Base-by-base conservation (phyloP, 2,888 invertebrate genomes). In the Lissonota sp. region DNA sequence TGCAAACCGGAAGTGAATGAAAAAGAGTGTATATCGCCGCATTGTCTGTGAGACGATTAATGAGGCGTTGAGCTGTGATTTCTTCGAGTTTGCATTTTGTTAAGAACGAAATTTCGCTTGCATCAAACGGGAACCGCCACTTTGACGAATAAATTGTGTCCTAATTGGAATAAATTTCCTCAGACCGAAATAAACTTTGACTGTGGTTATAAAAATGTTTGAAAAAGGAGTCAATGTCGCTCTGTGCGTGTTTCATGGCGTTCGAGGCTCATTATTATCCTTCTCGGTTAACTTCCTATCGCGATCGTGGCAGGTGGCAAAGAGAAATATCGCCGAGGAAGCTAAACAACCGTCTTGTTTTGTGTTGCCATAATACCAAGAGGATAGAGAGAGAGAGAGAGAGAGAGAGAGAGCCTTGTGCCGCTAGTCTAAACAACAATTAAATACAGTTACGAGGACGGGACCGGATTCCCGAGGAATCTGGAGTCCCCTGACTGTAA, bases 381-480 rank as follows among this genome's bases (percentile, higher is more conserved):
- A 57, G 74, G 14, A 66, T 46, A 7, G 63, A 40, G 58, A 44
- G 49, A 62, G 42, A 49, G 53, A 62, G 46, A 78, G 42, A 63
- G 62, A 51, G 42, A 14, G 67, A 77, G 72, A 72, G 63, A 75
- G 63, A 67, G 70, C 78, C 66, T 69, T 74, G 77, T 74, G 79
- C 70, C 66, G 73, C 66, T 78, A 75, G 83, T 81, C 85, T 87
- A 88, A 89, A 89, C 88, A 88, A 88, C 86, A 87, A 90, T 90
- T 89, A 90, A 89, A 86, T 89, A 89, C 89, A 88, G 90, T 90
- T 89, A 90, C 85, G 83, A 81, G 85, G 79, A 76, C 67, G 67
- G 66, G 86, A 85, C 87, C 86, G 88, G 87, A 90, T 90, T 89
- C 87, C 85, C 63, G 66, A 84, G 62, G 90, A 90, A 90, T 90